A percentile compares a stretch with the other conserved stretches of the same genome.
phyloP scores from a whole-genome alignment of 1,140 invertebrate species.

The Drosophila bifasciata region DNA sequence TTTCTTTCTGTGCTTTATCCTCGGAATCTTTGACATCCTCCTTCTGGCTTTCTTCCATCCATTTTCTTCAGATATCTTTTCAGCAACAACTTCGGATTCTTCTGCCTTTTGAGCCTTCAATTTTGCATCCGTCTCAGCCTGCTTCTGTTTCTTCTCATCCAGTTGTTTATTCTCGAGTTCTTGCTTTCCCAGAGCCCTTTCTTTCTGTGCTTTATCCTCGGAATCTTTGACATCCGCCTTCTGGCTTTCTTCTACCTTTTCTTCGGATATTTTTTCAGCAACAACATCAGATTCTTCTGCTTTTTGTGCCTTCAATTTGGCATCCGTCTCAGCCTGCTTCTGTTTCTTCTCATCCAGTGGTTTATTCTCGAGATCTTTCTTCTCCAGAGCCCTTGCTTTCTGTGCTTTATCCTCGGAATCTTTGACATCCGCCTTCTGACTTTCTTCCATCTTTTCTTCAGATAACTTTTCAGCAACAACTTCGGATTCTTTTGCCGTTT shows the following conservation, averaged over 20 bases:
- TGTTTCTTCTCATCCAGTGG: constrained; percentile 27
- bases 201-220: constrained; percentile 38
- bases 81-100: constrained; percentile 15
- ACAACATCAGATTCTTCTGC: constrained; percentile 40
- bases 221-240: constrained; percentile 5
- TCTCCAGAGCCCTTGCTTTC: constrained; percentile 44
- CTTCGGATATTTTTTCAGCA: constrained; percentile 27
- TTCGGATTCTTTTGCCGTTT: constrained; percentile 48
- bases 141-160: constrained; percentile 25
- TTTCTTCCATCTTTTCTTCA: constrained; percentile 17
- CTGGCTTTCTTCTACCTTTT: constrained; percentile 15
- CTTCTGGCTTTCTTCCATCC: constrained; percentile 3
- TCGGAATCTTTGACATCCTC: no score
- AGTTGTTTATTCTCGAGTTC: constrained; percentile 24
- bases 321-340: constrained; percentile 27
- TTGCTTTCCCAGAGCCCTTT: constrained; percentile 39
- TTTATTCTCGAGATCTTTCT: constrained; percentile 35
- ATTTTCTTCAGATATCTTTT: constrained; percentile 11
- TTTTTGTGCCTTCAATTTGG: constrained; percentile 4
- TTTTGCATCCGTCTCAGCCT: constrained; percentile 5
- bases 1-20: constrained; percentile 42
- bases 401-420: constrained; percentile 34
- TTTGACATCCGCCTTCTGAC: constrained; percentile 1
- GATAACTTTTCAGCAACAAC: constrained; percentile 24
- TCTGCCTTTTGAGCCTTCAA: constrained; percentile 4